These are phyloP conservation scores for Mus spicilegus DNA, from an alignment of 2,113 vertebrate genomes.

Conservation along the genomic window DNA sequence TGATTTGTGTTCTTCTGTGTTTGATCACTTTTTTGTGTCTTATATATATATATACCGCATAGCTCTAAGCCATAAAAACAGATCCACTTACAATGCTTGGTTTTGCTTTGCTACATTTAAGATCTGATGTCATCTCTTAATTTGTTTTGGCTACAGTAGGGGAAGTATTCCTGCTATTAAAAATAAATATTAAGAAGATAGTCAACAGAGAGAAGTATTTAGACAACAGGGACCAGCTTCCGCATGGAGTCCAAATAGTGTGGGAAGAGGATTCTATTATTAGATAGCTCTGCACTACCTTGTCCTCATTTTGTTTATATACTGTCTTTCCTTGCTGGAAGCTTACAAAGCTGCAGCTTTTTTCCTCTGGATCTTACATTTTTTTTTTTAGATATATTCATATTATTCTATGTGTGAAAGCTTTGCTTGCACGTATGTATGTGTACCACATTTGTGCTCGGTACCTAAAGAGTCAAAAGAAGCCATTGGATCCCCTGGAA, in stretches of 20 bases:
- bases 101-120: neutral
- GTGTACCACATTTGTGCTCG: neutral
- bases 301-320: neutral
- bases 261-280: neutral
- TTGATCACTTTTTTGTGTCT: neutral
- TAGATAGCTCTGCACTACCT: neutral
- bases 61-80: neutral
- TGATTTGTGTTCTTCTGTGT: neutral
- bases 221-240: neutral
- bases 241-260: neutral
- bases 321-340: neutral
- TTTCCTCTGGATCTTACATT: no score
- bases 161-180: neutral
- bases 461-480: neutral
- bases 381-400: neutral
- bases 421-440: neutral
- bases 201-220: constrained; percentile 3
- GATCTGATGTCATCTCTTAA: constrained; percentile 25
- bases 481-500: neutral
- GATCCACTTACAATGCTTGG: neutral
- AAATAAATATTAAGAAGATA: neutral
- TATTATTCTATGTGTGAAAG: neutral
- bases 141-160: constrained; percentile 12
- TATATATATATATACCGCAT: neutral
- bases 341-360: neutral